Conservation (phyloP, 2,888 invertebrate species). For the Rhamnusium bicolor region DNA sequence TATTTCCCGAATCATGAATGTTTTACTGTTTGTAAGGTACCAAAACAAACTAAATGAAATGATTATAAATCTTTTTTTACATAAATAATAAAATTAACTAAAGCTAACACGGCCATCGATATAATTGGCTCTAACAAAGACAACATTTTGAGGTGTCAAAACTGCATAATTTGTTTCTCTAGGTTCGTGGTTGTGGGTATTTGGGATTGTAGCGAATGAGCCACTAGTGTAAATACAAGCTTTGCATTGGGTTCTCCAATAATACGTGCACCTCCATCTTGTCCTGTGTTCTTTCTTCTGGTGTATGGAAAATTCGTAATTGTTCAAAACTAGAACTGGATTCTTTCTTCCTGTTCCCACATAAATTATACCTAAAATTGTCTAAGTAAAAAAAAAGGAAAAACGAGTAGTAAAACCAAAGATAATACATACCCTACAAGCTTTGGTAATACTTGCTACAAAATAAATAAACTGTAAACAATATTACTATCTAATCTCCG, state of each 20-base stretch:
- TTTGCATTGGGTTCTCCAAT: slow-evolving; percentile 53
- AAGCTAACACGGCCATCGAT: neutral
- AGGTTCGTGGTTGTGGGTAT: slow-evolving; percentile 7
- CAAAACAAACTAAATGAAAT: no score
- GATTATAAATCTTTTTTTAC: no score
- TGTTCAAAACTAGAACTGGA: slow-evolving; percentile 51
- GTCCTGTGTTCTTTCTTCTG: slow-evolving; percentile 46
- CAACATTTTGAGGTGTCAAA: neutral
- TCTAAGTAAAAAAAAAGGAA: neutral
- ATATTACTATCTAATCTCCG: no score
- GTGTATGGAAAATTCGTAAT: slow-evolving; percentile 52
- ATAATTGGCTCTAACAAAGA: slow-evolving; percentile 1
- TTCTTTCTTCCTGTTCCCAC: slow-evolving; percentile 49
- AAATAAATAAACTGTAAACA: no score
- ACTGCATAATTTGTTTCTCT: neutral
- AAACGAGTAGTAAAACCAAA: neutral
- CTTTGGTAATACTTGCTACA: no score
- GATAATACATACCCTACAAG: no score
- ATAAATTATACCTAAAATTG: slow-evolving; percentile 50
- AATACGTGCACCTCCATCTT: slow-evolving; percentile 54
- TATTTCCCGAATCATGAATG: no score
- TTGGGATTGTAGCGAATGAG: neutral
- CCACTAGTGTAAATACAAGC: slow-evolving; percentile 20
- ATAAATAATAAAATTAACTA: no score
- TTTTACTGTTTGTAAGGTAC: no score